Base-by-base conservation (phyloP, 2,888 invertebrate genomes). In the Rhyacophila evoluta region DNA sequence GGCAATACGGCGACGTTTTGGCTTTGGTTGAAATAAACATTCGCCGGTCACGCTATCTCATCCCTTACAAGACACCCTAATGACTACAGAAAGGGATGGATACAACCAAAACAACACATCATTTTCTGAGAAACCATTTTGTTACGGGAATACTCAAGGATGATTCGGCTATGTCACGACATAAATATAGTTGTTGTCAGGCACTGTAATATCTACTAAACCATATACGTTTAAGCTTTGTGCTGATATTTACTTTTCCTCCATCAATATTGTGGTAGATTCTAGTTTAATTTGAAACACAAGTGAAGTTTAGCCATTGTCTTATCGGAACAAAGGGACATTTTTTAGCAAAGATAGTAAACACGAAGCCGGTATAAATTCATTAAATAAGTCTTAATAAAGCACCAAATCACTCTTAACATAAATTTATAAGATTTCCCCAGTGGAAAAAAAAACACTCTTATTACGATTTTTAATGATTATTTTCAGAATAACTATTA, bases 21-120 rank as follows among this genome's bases (percentile, higher is more conserved):
- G 75, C 27, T 33, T 69, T 25, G 67, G 33, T 36, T 28, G 39
- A 41, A 68, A 38, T 28, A 78, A 74, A 79, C 74, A 74, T 37
- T 33, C 33, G 38, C 36, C 75, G 55, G 78, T 80, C 80, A 80
- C 80, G 80, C 80, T 33, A 80, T 70, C 38, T 72, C 55, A 55
- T 55, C 68, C 28, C 67, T 19, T 19, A 37, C n/a, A 75, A 70
- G 75, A 72, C 38, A 67, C 71, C 28, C 72, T 79, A 75, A 79
- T 79, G 79, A 76, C 79, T 72, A 37, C 36, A 55, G 71, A 33
- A 36, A 41, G 75, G 70, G 72, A 74, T 33, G 28, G 79, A 25
- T 72, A 75, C 75, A 79, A 79, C 74, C 73, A 74, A 73, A 71
- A 76, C 73, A 77, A 77, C 78, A 78, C 77, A 77, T 77, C 77